Evolutionary conservation across 2,888 invertebrate species (phyloP).

Genomic region (Thymelicus lineola): DNA sequence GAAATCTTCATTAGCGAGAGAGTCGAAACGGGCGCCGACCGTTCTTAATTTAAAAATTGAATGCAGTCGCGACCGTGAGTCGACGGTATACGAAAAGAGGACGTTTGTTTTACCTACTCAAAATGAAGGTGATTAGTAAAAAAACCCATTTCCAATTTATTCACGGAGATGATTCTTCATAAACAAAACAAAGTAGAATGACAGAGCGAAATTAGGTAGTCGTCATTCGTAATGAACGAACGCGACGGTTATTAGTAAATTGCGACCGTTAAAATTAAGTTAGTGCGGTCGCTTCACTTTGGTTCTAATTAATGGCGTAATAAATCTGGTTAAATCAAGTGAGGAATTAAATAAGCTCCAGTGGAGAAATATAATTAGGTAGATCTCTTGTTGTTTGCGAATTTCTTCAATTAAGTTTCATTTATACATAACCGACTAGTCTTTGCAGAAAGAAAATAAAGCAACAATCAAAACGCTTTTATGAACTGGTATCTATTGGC

Average conservation of each 20-base stretch:
- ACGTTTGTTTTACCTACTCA: constrained; percentile 57
- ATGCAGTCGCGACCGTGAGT: constrained; percentile 75
- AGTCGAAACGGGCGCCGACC: constrained; percentile 69
- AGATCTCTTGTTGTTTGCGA: constrained; percentile 25
- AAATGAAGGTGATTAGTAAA: constrained; percentile 56
- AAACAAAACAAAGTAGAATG: constrained; percentile 73
- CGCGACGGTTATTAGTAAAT: constrained; percentile 70
- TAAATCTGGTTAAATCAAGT: constrained; percentile 69
- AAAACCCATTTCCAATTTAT: constrained; percentile 73
- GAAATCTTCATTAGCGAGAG: constrained; percentile 76
- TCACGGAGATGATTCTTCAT: constrained; percentile 68
- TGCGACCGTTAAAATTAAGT: constrained; percentile 73
- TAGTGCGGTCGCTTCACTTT: constrained; percentile 64
- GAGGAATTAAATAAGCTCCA: constrained; percentile 62
- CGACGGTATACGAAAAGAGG: constrained; percentile 62
- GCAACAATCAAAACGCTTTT: too few species aligned
- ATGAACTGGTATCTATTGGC: too few species aligned
- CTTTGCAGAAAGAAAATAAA: too few species aligned
- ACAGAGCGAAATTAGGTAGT: constrained; percentile 64
- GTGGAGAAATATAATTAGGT: constrained; percentile 42
- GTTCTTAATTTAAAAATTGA: constrained; percentile 69
- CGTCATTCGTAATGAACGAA: constrained; percentile 67
- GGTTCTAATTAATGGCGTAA: constrained; percentile 64
- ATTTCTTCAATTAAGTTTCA: background rate
- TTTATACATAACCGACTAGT: too few species aligned